Evolutionary conservation across 2,888 invertebrate species (phyloP), one percentile per base, ranked within the genome.

Genomic region (Uloborus plumipes): DNA sequence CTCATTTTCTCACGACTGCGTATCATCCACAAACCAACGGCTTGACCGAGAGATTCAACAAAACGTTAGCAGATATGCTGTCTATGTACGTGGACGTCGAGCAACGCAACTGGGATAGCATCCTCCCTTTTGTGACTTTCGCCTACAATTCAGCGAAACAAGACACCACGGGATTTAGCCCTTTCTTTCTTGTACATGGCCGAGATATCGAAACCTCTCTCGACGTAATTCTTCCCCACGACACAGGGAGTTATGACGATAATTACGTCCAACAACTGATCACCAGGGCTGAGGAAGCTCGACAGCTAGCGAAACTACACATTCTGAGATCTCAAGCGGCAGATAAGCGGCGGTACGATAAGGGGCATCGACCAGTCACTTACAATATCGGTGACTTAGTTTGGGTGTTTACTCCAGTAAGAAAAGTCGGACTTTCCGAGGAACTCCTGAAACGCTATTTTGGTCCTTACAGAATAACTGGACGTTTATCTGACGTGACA

Each of bases 11-110:
- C 7, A 84, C 69, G 15, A 73, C 59, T 6, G 64, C 39, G 0
- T 80, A 84, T 39, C 50, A 62, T 20, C 84, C 79, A 3, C 69
- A 78, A n/a, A 70, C 50, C 0, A 78, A 84, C 51, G 70, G 72
- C 2, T 18, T 78, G 0, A 72, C 59, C 1, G 84, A 84, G 50
- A 62, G 49, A 26, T 61, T 51, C 15, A 73, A 69, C 18, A 53
- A 53, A 16, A 84, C 70, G 26, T 26, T 26, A 26, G 26, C 26
- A 26, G 26, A 26, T 4, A 26, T 26, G 26, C 26, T 26, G 26
- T 26, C 26, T 26, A 59, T 69, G 58, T 84, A 73, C 55, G 20
- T 73, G 20, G 61, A 67, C n/a, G 26, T 15, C 15, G 59, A 73
- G 18, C 67, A 78, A 47, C 65, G 51, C 49, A 39, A 84, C 14